Percentiles rank a stretch among this genome's conserved stretches.
Conservation (phyloP, 2,888 invertebrate genomes). For the Dermolepida albohirtum region DNA sequence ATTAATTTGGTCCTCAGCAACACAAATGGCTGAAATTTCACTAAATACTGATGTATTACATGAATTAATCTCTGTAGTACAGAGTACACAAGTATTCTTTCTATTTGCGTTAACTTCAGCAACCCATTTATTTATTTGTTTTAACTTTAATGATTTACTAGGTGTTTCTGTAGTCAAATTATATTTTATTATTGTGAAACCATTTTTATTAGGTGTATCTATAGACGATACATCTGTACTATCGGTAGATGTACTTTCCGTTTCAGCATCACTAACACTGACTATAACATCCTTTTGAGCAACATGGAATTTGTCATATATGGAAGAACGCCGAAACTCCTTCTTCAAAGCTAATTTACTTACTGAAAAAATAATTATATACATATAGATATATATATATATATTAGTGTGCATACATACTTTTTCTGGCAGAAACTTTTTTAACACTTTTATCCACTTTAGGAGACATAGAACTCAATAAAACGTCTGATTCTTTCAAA, state of each 20-base stretch:
- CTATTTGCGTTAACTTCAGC: constrained; percentile 18
- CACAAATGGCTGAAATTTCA: constrained; percentile 54
- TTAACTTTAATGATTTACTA: background rate
- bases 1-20: constrained; percentile 46
- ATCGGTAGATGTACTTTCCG: constrained; percentile 13
- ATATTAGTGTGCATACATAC: background rate
- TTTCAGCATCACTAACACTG: constrained; percentile 26
- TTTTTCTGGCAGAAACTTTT: constrained; percentile 15
- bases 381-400: no score
- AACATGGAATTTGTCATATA: constrained; percentile 32
- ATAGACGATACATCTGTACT: background rate
- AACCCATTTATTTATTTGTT: constrained; percentile 34
- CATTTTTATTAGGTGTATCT: background rate
- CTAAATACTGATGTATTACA: constrained; percentile 50
- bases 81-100: background rate
- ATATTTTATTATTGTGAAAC: background rate
- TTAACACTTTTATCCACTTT: constrained; percentile 49
- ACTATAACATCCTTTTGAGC: background rate
- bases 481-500: constrained; percentile 55
- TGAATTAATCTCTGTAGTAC: background rate
- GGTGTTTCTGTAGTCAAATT: background rate
- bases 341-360: constrained; percentile 30
- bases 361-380: constrained; percentile 9
- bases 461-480: constrained; percentile 59
- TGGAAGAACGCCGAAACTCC: constrained; percentile 32